Base-by-base conservation (phyloP, 1,140 invertebrate species). In the Chelonus insularis region DNA sequence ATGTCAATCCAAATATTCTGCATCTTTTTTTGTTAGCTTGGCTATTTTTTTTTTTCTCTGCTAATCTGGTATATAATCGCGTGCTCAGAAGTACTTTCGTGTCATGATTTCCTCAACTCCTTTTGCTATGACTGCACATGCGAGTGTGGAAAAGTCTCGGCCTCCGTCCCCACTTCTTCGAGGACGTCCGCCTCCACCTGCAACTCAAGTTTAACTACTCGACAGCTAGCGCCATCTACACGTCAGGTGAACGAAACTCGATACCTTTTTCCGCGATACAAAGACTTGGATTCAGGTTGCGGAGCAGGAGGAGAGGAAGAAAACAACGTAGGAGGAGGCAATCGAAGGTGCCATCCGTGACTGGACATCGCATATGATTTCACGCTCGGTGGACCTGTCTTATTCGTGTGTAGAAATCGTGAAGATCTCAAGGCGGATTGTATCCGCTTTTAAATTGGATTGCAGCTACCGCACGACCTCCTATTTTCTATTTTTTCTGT, bases 331-430 rank as follows among this genome's bases (percentile, higher is more conserved):
- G 41, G 29, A 29, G 25, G 12, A 54, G 70, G 71, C 67, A 66
- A 68, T 66, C 66, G 75, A 76, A 75, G 77, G 78, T 80, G 79
- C 77, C 77, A 80, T 76, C 79, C 79, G 78, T 81, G 79, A 81
- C 79, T 81, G 76, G 77, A 79, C 77, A 81, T 68, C 72, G 79
- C 78, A 81, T 81, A 81, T 80, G 76, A 81, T 81, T 80, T 79
- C 74, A 81, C 78, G 79, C 71, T 74, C 71, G 69, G 68, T 72
- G 72, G 56, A 63, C 62, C 72, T 70, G 74, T 77, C 77, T 76
- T 78, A 77, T 77, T 78, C 78, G 77, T 81, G 79, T 80, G 78
- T 81, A 81, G 79, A 81, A 81, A 81, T 80, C 79, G 78, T 81
- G 77, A 82, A 82, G 80, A 82, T 82, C 78, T 78, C 72, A 72